Evolutionary conservation across 2,797 vertebrate species (phyloP), one percentile per base, ranked within the genome.

Genomic region (Atherinosoma microstoma): DNA sequence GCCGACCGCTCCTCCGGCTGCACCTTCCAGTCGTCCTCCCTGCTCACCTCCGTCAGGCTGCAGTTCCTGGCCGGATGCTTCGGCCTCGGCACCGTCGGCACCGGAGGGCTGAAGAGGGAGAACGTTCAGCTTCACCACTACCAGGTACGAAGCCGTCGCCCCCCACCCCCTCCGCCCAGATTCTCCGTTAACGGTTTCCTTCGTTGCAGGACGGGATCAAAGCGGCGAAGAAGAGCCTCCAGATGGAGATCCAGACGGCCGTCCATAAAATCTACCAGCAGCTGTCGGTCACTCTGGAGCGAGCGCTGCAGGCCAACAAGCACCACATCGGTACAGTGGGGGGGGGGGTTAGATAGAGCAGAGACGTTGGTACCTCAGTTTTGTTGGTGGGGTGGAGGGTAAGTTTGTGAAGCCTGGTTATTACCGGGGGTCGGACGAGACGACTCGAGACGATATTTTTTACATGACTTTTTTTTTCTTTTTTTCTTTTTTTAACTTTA

Each of bases 261-360:
- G 98, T 99, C 62, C 98, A 99, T 89, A 99, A 98, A 86, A 99
- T 99, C 87, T 99, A 99, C 79, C 98, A 99, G 85, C 98, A 99
- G 0, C 93, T 99, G 40, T 98, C 98, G 24, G 96, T 98, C 65
- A 99, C 97, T 0, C 91, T 99, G 84, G 98, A 99, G 88, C 93
- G 96, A 92, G 98, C 98, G 3, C 93, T 99, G 61, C 97, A 98
- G 87, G 96, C 97, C 45, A 99, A 99, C 89, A 98, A 98, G 53
- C 98, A 99, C 85, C 97, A 98, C 84, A 96, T 97, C 79, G 98
- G 98, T 99, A 91, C n/a, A n/a, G 16, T 3, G 3, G 2, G 13
- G 3, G 3, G 12, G 10, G 36, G n/a, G n/a, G n/a, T n/a, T n/a
- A n/a, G n/a, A n/a, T n/a, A n/a, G n/a, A n/a, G n/a, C n/a, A n/a